Conservation (phyloP, 1,140 invertebrate species). For the Danaus melanippus region DNA sequence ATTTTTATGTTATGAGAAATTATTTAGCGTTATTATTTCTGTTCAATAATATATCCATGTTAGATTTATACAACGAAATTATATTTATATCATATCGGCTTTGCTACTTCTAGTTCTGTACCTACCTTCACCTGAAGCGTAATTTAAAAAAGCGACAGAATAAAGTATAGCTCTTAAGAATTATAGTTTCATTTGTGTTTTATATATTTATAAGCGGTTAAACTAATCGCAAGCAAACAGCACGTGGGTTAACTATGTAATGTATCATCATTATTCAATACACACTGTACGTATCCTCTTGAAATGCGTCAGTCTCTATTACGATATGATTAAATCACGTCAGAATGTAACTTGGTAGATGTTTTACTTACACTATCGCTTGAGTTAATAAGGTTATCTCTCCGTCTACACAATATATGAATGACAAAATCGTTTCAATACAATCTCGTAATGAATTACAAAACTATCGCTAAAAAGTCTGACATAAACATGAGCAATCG, state of each 20-base stretch:
- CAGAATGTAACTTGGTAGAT: conserved; percentile 12
- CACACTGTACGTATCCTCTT: conserved; percentile 19
- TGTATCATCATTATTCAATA: conserved; percentile 15
- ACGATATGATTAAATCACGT: conserved; percentile 16
- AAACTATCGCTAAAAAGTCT: too few species aligned
- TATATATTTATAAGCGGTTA: too few species aligned
- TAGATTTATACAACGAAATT: too few species aligned
- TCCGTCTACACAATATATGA: conserved; percentile 23
- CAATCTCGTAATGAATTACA: too few species aligned
- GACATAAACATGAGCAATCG: too few species aligned
- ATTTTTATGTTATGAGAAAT: too few species aligned
- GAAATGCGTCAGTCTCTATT: conserved; percentile 17
- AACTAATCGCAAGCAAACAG: conserved; percentile 3
- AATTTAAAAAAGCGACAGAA: too few species aligned
- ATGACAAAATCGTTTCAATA: conserved; percentile 11
- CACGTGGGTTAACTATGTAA: conserved; percentile 19
- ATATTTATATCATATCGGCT: too few species aligned
- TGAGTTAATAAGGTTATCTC: conserved; percentile 34
- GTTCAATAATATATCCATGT: background rate
- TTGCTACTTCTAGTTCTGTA: too few species aligned
- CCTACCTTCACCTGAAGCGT: too few species aligned
- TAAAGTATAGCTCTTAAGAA: too few species aligned
- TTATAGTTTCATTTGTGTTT: too few species aligned
- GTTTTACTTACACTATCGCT: conserved; percentile 26
- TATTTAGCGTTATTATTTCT: background rate